These are phyloP conservation scores for Brachionus asplanchnoidis DNA, from an alignment of 1,140 invertebrate species.

Conservation along the genomic window DNA sequence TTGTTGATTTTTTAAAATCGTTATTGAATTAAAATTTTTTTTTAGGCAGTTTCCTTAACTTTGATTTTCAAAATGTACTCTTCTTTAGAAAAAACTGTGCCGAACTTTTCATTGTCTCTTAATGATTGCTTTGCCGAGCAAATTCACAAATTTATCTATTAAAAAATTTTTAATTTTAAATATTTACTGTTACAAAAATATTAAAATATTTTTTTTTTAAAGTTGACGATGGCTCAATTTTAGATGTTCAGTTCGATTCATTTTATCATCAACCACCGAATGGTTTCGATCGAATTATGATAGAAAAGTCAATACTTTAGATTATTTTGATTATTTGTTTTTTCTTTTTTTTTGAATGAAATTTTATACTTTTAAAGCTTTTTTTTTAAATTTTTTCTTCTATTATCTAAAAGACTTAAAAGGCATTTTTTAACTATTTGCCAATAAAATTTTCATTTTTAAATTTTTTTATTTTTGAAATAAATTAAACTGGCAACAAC, in stretches of 20 bases:
- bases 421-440: background rate
- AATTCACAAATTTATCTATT: background rate
- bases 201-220: constrained; percentile 57
- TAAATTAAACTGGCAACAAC: background rate
- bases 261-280: constrained; percentile 76
- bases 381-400: background rate
- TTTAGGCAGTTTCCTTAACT: too few species aligned
- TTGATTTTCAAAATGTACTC: too few species aligned
- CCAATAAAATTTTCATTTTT: background rate
- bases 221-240: constrained; percentile 94
- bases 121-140: too few species aligned
- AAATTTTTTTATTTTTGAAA: background rate
- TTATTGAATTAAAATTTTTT: too few species aligned
- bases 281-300: constrained; percentile 91
- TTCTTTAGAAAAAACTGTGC: too few species aligned
- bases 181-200: background rate
- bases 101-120: too few species aligned
- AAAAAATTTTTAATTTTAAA: background rate
- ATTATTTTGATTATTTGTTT: background rate
- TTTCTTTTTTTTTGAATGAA: background rate
- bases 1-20: too few species aligned
- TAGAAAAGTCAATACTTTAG: constrained; percentile 90
- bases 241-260: constrained; percentile 85
- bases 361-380: background rate
- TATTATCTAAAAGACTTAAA: too few species aligned